These are phyloP conservation scores for Bombus waltoni DNA, from an alignment of 1,140 invertebrate species.

Conservation along the genomic window DNA sequence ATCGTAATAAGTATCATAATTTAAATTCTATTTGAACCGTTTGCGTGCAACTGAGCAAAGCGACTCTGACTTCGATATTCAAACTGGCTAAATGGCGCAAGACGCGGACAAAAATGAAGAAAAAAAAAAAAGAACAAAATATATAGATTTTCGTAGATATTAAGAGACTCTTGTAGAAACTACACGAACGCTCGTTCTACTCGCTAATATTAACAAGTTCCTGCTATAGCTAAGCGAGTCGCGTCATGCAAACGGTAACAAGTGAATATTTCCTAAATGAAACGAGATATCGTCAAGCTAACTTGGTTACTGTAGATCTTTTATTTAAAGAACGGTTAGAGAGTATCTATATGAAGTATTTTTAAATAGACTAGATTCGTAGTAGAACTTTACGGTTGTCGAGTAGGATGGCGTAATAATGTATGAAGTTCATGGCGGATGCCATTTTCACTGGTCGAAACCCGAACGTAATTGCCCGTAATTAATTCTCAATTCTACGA, in stretches of 20 bases:
- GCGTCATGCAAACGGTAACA: neutral
- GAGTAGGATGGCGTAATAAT: too few relatives aligned
- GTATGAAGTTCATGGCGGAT: too few relatives aligned
- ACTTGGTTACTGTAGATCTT: fast-evolving
- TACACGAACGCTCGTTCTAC: neutral
- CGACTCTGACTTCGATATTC: conserved; percentile 2
- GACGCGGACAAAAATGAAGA: neutral
- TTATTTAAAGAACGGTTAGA: neutral
- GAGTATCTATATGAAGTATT: too few relatives aligned
- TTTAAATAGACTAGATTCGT: too few relatives aligned
- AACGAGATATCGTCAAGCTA: neutral
- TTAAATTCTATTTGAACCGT: conserved; percentile 31
- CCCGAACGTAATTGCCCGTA: neutral
- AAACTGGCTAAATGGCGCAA: conserved; percentile 1
- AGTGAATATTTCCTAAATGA: neutral
- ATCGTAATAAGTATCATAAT: conserved; percentile 31
- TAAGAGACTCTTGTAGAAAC: neutral
- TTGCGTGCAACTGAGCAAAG: neutral
- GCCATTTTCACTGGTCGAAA: neutral
- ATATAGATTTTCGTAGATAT: neutral
- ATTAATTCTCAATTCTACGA: neutral
- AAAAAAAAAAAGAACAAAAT: neutral
- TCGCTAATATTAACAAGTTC: neutral
- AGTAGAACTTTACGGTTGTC: too few relatives aligned
- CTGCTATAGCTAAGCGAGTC: neutral